Evolutionary conservation across 2,797 vertebrate species (phyloP).

Genomic region (Acanthopagrus latus): DNA sequence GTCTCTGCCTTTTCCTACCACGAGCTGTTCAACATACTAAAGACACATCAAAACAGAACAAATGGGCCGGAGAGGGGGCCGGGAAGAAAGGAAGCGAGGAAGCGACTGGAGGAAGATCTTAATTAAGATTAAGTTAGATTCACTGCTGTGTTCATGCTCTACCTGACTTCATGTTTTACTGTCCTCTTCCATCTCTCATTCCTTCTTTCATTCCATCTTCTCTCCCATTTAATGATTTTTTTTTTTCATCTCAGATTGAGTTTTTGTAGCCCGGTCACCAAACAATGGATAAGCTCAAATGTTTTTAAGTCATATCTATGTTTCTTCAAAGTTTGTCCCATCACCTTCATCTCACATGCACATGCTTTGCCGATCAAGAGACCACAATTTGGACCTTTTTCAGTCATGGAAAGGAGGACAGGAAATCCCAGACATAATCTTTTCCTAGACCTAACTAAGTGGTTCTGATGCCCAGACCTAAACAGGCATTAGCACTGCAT

Average conservation of each 20-base stretch:
- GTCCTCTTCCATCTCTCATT: not conserved
- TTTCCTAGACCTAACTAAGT: too few species aligned
- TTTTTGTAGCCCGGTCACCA: too few species aligned
- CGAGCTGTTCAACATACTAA: not conserved
- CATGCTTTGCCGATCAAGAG: too few species aligned
- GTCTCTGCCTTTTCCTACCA: not conserved
- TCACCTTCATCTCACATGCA: too few species aligned
- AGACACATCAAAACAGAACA: conserved; percentile 15
- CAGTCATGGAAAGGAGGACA: too few species aligned
- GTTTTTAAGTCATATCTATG: too few species aligned
- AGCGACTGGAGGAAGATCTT: conserved; percentile 54
- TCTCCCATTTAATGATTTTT: not conserved
- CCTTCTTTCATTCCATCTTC: not conserved
- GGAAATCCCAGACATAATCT: too few species aligned
- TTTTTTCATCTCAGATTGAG: not conserved
- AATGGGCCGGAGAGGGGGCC: not conserved
- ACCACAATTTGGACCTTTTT: too few species aligned
- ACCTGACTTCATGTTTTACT: conserved; percentile 24
- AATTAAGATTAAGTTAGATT: conserved; percentile 63
- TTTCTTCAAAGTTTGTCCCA: too few species aligned
- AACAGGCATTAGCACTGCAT: too few species aligned
- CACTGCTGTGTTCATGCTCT: conserved; percentile 34
- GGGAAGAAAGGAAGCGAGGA: not conserved
- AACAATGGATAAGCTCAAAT: too few species aligned
- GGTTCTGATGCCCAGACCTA: too few species aligned